Evolutionary conservation across 92 coral and sea anemone genomes (phyloP).

Genomic region (Epizoanthus ramosus): DNA sequence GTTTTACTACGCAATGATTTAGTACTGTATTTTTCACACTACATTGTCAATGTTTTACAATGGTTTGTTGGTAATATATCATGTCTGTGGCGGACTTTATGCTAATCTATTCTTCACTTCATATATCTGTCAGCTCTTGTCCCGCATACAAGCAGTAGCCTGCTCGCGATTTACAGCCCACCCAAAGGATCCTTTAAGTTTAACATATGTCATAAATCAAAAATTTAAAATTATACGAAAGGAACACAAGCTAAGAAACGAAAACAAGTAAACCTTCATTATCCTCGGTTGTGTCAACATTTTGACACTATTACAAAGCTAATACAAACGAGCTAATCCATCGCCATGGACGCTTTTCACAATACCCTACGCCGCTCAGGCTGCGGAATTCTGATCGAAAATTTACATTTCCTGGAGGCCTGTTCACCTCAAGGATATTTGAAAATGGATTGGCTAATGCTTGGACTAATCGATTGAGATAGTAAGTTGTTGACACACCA

Average conservation of each 20-base stretch:
- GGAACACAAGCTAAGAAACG: too few species aligned
- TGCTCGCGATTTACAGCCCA: too few species aligned
- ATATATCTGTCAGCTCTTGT: too few species aligned
- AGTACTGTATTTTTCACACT: neutral
- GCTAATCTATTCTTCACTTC: neutral
- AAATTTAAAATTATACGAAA: too few species aligned
- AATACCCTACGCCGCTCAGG: neutral
- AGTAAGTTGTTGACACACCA: neutral
- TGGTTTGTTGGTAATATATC: neutral
- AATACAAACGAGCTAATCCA: neutral
- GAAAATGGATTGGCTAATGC: constrained; percentile 45
- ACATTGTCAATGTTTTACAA: neutral
- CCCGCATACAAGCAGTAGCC: too few species aligned
- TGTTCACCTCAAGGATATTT: constrained; percentile 44
- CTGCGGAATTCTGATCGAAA: neutral
- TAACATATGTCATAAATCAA: too few species aligned
- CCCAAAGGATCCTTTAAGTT: too few species aligned
- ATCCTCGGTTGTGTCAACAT: constrained; percentile 18
- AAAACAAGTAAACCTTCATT: too few species aligned
- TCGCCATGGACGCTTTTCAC: too few species aligned
- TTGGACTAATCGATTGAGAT: constrained; percentile 1
- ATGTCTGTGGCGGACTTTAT: neutral
- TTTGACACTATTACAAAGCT: constrained; percentile 14
- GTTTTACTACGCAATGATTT: too few species aligned
- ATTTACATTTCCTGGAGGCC: constrained; percentile 51